Conservation (phyloP, 53 echinoderm and acorn worm genomes). For the Astropecten irregularis region DNA sequence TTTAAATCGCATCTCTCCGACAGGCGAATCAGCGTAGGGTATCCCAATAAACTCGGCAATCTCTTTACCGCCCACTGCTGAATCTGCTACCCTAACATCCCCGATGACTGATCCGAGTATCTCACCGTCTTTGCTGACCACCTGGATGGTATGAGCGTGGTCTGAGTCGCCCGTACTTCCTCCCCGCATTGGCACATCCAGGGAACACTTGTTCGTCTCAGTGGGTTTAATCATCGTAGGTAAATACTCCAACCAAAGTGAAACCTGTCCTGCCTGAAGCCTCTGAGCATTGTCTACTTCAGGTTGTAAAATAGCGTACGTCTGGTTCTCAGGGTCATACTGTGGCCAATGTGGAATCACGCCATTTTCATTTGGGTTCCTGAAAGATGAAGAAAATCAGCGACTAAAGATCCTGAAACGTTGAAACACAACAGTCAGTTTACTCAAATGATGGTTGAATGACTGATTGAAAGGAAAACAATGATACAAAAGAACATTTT, state of each 20-base stretch:
- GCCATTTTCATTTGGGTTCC: constrained; percentile 57
- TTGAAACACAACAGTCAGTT: not conserved
- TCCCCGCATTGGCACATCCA: not conserved
- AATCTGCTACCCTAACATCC: not conserved
- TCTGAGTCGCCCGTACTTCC: not conserved
- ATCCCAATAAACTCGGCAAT: constrained; percentile 52
- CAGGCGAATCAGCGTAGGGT: constrained; percentile 64
- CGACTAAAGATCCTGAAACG: not conserved
- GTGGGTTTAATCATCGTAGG: not conserved
- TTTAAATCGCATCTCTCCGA: constrained; percentile 45
- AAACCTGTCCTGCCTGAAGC: not conserved
- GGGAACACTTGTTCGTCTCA: constrained; percentile 19
- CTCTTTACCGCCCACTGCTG: not conserved
- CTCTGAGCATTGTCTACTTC: not conserved
- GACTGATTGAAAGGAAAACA: not conserved
- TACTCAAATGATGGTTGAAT: not conserved
- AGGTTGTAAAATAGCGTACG: constrained; percentile 39
- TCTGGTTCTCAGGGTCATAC: constrained; percentile 24
- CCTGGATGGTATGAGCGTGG: not conserved
- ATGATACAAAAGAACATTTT: not conserved
- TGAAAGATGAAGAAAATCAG: constrained; percentile 6
- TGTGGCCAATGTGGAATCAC: constrained; percentile 28
- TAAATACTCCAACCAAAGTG: constrained; percentile 56
- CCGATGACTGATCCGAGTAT: not conserved
- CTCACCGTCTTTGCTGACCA: not conserved